Base-by-base conservation (phyloP, 1,140 invertebrate species). In the Drosophila orosa region DNA sequence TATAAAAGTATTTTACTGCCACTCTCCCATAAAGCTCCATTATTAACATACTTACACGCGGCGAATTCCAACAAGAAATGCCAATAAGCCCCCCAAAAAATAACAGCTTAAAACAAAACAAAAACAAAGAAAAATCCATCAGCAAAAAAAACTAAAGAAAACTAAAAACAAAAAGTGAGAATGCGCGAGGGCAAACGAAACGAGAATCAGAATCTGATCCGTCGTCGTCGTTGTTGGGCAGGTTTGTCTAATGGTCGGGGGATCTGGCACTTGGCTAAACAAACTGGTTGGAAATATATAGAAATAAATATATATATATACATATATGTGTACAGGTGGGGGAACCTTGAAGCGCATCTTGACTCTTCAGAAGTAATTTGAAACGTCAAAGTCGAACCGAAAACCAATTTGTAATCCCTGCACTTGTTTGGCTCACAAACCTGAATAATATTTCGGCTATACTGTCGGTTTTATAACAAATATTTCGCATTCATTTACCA, bases 341-440 rank as follows among this genome's bases (percentile, higher is more conserved):
- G 65, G 33, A 74, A 80, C 83, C 80, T 87, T 83, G 83, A 50
- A 56, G 80, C 84, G 78, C 83, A 86, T 86, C 83, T 86, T 82
- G 78, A 82, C 83, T 86, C 81, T 78, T 77, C 37, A 62, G 54
- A 76, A 54, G 63, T 66, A 58, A 68, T 77, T 61, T 39, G 62
- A 75, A 17, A 42, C 62, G 72, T 74, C 72, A 74, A 74, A 62
- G 58, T 65, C 71, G 35, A 39, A 50, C 61, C 48, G 45, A 39
- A 76, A 63, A 63, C 42, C 52, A 68, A 67, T 78, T 78, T 71
- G 73, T 77, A 77, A 77, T 69, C 40, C 68, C 52, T 77, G 74
- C 74, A 77, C 63, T 77, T 76, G 72, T 25, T 62, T 29, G 31
- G 19, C 35, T 47, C 29, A 15, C 12, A 58, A 77, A 61, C 59